Evolutionary conservation across 2,113 vertebrate species (phyloP).

Genomic region (Lasiurus cinereus): DNA sequence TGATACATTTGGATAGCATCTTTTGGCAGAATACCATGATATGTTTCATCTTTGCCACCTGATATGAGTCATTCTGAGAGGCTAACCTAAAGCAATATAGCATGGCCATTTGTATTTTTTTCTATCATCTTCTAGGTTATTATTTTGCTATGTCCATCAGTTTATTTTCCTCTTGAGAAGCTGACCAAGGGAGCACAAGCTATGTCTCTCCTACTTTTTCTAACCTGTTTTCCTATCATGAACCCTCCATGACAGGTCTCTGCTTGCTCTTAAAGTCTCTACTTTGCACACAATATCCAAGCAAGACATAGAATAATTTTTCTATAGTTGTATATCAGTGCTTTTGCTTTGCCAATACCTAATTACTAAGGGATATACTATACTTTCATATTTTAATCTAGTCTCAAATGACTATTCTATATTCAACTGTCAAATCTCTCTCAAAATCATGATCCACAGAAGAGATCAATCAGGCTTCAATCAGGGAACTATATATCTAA

Average conservation of each 20-base stretch:
- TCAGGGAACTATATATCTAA: not conserved
- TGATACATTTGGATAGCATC: not conserved
- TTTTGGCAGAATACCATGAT: not conserved
- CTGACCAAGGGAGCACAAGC: not conserved
- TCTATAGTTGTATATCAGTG: not conserved
- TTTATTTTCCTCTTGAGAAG: not conserved
- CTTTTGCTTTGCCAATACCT: not conserved
- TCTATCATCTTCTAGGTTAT: not conserved
- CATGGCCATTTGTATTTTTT: not conserved
- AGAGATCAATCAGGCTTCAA: not conserved
- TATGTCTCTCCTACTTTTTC: not conserved
- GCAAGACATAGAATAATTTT: not conserved
- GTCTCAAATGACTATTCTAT: not conserved
- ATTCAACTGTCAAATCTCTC: slow-evolving; percentile 9
- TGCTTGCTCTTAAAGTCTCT: not conserved
- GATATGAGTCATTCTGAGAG: not conserved
- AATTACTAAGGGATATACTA: not conserved
- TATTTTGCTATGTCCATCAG: not conserved
- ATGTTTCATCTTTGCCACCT: not conserved
- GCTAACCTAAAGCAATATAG: not conserved
- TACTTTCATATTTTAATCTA: not conserved
- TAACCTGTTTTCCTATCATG: not conserved
- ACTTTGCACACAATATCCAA: not conserved
- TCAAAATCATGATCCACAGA: not conserved
- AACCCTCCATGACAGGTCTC: not conserved